These are phyloP conservation scores for Albula glossodonta DNA, from an alignment of 2,113 vertebrate species.

Conservation along the genomic window DNA sequence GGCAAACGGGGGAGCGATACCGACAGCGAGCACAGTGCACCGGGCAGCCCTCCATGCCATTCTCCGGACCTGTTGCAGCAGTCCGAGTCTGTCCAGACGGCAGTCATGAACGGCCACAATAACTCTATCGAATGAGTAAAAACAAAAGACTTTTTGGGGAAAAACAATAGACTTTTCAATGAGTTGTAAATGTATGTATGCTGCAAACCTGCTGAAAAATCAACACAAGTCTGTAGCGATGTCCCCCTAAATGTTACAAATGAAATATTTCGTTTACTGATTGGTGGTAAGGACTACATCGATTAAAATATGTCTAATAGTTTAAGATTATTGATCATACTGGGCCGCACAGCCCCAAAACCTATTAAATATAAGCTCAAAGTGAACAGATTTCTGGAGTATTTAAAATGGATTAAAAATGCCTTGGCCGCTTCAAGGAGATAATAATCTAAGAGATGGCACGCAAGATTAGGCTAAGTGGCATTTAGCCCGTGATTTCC, in stretches of 20 bases:
- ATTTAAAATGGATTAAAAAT: constrained; percentile 28
- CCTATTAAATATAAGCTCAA: background rate
- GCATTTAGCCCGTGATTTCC: constrained; percentile 49
- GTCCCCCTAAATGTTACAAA: background rate
- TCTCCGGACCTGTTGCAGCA: constrained; percentile 91
- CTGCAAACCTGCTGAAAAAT: constrained; percentile 2
- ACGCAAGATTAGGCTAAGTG: constrained; percentile 34
- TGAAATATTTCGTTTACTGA: constrained; percentile 18
- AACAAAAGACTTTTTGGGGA: constrained; percentile 21
- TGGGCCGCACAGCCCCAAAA: background rate
- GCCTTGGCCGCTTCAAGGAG: constrained; percentile 25
- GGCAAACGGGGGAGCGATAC: constrained; percentile 95
- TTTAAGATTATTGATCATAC: constrained; percentile 7
- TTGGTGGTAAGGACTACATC: constrained; percentile 52
- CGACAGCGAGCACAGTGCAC: constrained; percentile 94
- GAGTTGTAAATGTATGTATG: constrained; percentile 43
- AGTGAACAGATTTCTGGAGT: constrained; percentile 11
- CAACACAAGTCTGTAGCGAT: constrained; percentile 14
- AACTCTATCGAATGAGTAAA: constrained; percentile 67
- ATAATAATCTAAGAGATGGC: background rate
- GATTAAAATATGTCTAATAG: constrained; percentile 16
- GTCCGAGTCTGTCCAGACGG: constrained; percentile 71
- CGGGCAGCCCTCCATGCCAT: constrained; percentile 88
- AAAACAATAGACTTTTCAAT: constrained; percentile 23
- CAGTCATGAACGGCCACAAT: constrained; percentile 75